These are phyloP conservation scores for Psylliodes chrysocephalus DNA, from an alignment of 2,888 invertebrate genomes.

Conservation along the genomic window DNA sequence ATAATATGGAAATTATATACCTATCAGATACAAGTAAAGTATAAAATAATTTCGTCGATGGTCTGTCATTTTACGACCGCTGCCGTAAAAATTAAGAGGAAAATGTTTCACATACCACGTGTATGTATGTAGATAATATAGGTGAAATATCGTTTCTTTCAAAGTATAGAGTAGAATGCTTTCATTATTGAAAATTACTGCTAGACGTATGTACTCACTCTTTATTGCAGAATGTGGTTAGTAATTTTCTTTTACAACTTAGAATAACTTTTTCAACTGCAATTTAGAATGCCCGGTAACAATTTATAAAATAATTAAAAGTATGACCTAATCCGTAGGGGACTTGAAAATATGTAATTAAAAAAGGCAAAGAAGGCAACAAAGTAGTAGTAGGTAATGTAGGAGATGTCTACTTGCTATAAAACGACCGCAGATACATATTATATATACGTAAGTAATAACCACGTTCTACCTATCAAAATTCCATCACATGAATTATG, in stretches of 20 bases:
- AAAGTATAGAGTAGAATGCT: too few relatives aligned
- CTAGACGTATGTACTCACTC: background rate
- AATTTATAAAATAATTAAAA: constrained; percentile 16
- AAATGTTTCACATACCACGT: too few relatives aligned
- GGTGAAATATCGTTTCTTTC: too few relatives aligned
- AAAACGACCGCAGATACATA: constrained; percentile 30
- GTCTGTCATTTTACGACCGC: too few relatives aligned
- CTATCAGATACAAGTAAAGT: constrained; percentile 55
- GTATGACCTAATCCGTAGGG: constrained; percentile 1
- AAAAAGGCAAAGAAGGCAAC: constrained; percentile 23
- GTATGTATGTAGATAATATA: too few relatives aligned
- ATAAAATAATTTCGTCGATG: constrained; percentile 50
- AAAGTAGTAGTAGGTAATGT: constrained; percentile 27
- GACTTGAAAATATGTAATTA: constrained; percentile 1
- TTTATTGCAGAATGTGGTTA: constrained; percentile 2
- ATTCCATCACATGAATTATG: constrained; percentile 30
- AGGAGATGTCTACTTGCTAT: constrained; percentile 17
- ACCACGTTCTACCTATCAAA: constrained; percentile 28
- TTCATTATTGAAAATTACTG: too few relatives aligned
- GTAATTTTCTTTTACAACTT: constrained; percentile 9
- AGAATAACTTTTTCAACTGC: background rate
- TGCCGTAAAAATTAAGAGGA: too few relatives aligned
- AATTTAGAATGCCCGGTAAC: background rate
- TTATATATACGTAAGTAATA: constrained; percentile 22
- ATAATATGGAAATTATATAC: too few relatives aligned